These are phyloP conservation scores for Mobula hypostoma DNA, from an alignment of 2,113 vertebrate species.

Conservation along the genomic window DNA sequence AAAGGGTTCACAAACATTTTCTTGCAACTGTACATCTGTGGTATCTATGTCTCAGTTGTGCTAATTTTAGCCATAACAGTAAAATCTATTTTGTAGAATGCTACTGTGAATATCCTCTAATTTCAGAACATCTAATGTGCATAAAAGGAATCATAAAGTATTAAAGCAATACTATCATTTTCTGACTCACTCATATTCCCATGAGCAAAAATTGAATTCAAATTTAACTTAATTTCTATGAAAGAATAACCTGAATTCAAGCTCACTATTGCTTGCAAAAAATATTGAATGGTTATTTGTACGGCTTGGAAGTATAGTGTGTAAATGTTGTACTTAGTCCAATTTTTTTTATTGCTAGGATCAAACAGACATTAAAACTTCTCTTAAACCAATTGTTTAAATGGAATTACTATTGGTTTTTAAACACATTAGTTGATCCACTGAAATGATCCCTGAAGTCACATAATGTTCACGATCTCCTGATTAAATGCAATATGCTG, in stretches of 20 bases:
- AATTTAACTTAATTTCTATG: background rate
- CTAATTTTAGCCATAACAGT: background rate
- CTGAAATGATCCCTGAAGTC: background rate
- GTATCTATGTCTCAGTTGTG: background rate
- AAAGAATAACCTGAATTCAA: background rate
- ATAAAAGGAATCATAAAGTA: slow-evolving; percentile 2
- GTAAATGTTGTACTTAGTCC: background rate
- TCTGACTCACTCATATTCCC: background rate
- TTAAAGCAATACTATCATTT: slow-evolving; percentile 10
- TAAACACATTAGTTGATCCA: background rate
- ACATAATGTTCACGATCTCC: background rate
- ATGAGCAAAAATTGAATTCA: background rate
- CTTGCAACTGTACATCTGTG: too few species aligned
- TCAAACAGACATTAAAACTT: background rate
- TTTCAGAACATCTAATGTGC: background rate
- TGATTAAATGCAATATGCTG: background rate
- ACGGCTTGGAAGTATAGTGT: background rate
- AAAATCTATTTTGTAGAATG: background rate
- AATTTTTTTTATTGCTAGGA: background rate
- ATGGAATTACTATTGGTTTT: background rate
- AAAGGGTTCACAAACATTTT: too few species aligned
- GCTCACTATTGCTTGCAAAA: background rate
- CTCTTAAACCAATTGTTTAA: background rate
- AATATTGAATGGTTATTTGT: background rate
- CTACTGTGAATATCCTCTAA: too few species aligned